Base-by-base conservation (phyloP, 2,888 invertebrate species). In the Brachyptera putata region DNA sequence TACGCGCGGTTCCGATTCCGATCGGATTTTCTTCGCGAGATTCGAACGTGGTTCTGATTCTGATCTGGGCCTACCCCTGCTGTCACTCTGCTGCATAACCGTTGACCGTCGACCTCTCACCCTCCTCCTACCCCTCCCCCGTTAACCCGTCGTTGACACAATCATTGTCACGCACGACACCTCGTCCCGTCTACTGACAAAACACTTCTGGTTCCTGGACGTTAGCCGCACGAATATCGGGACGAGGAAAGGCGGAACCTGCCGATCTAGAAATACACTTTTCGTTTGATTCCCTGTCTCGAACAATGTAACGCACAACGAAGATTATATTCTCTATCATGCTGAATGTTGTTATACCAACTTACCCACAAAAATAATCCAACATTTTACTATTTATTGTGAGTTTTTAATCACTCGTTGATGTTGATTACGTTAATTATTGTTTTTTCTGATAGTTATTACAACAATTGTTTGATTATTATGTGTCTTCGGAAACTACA, bases 51-150 rank as follows among this genome's bases (percentile, higher is more conserved):
- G 43, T 21, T 43, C 43, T 3, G 43, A 43, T 18, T 16, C 18
- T 5, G 43, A 14, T 53, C 53, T 34, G 11, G 36, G 34, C 53
- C 53, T 53, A 36, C 53, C 36, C 13, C 36, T 3, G 11, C 49
- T 30, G 26, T 50, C 49, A 11, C 60, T 61, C 61, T 63, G 26
- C 43, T 41, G 56, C 50, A 16, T 61, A 5, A 39, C n/a, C 39
- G 16, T n/a, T n/a, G 65, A 65, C 66, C 64, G 63, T 53, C 58
- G 61, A 22, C 26, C 30, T 59, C 56, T 63, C 65, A 65, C 62
- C 64, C 56, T 57, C 60, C 58, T 60, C 16, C 58, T 43, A 34
- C 36, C 3, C 14, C 25, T 36, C 16, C 34, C 24, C 56, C 24
- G 18, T 11, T 34, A 11, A 9, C 11, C 34, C 34, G 11, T 11